Percentiles rank a stretch among this genome's conserved stretches.
Conservation (phyloP, 64 coral and sea anemone species). For the Montipora capricornis region DNA sequence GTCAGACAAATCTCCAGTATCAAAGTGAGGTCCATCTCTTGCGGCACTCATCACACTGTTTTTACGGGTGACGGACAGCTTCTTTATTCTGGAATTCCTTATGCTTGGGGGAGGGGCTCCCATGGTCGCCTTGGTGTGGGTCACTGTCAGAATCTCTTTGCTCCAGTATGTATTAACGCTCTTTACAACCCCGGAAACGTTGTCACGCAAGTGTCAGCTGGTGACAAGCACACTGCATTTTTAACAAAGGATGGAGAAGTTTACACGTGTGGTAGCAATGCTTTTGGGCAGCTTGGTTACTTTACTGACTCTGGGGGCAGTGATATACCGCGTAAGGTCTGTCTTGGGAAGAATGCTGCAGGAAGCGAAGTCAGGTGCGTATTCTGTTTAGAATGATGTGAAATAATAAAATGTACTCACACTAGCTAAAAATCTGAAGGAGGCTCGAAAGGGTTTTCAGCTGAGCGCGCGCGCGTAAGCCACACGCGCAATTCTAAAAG, state of each 20-base stretch:
- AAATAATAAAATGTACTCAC: too few relatives aligned
- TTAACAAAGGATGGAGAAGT: constrained; percentile 72
- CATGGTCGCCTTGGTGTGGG: constrained; percentile 72
- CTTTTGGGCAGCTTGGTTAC: constrained; percentile 83
- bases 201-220: constrained; percentile 68
- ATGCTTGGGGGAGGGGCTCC: constrained; percentile 69
- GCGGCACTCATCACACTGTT: constrained; percentile 69
- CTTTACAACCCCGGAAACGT: constrained; percentile 20
- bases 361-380: constrained; percentile 74
- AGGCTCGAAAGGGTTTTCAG: too few relatives aligned
- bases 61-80: constrained; percentile 33
- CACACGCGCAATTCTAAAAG: too few relatives aligned
- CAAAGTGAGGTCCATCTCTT: constrained; percentile 57
- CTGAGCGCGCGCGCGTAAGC: too few relatives aligned
- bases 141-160: background rate
- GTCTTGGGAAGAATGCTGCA: constrained; percentile 58
- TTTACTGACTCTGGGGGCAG: background rate
- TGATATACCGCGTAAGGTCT: constrained; percentile 56
- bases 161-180: background rate
- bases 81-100: constrained; percentile 6
- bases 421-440: too few relatives aligned
- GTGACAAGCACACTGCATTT: constrained; percentile 74
- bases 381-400: background rate
- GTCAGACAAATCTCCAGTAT: constrained; percentile 26
- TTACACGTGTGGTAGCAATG: constrained; percentile 84